Evolutionary conservation across 2,797 vertebrate species (phyloP).

Genomic region (Enteromius mattozi): DNA sequence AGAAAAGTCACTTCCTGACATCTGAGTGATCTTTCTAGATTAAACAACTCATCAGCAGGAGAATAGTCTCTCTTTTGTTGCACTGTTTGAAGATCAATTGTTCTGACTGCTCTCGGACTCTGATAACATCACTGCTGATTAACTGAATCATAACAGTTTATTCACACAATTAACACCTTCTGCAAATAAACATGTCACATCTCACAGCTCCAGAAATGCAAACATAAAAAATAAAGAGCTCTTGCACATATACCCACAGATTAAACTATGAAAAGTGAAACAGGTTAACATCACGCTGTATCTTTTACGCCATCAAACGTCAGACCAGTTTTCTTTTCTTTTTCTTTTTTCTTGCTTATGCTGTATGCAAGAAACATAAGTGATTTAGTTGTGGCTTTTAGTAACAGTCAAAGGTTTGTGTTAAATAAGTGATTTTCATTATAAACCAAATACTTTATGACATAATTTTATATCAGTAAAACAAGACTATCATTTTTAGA

Average conservation of each 20-base stretch:
- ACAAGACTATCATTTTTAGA: neutral
- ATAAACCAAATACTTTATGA: neutral
- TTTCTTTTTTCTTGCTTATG: neutral
- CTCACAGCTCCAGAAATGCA: neutral
- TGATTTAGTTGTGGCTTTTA: neutral
- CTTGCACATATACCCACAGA: neutral
- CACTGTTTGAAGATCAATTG: slow-evolving; percentile 10
- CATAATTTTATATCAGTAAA: neutral
- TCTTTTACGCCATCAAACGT: neutral
- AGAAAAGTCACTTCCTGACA: slow-evolving; percentile 28
- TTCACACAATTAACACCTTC: neutral
- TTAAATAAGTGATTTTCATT: neutral
- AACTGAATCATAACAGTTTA: neutral
- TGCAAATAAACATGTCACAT: neutral
- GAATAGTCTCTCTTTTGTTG: neutral
- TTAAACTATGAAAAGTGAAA: neutral
- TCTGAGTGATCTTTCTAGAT: neutral
- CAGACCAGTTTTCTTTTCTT: neutral
- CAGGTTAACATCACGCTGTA: neutral
- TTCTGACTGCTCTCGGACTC: neutral
- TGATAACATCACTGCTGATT: slow-evolving; percentile 1
- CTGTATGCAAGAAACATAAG: neutral
- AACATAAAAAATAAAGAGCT: neutral
- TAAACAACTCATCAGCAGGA: neutral
- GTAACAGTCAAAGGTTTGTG: neutral